These are phyloP conservation scores for Heloderma charlesbogerti DNA, from an alignment of 2,113 vertebrate genomes.

Conservation along the genomic window DNA sequence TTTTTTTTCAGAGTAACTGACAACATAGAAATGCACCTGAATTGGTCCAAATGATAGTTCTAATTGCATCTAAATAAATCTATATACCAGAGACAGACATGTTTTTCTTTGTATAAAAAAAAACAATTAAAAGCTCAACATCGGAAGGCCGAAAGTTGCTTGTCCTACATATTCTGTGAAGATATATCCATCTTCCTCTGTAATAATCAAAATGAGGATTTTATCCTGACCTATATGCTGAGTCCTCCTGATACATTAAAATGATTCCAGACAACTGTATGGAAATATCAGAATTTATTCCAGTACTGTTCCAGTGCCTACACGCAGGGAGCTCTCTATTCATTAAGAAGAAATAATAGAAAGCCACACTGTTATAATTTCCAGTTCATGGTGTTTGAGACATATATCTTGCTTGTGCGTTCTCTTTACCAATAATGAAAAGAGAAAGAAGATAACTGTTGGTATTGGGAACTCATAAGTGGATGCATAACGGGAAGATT, in stretches of 20 bases:
- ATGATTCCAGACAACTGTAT: slow-evolving; percentile 13
- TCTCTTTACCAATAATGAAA: neutral
- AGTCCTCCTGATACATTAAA: slow-evolving; percentile 51
- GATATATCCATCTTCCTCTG: slow-evolving; percentile 1
- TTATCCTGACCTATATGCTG: slow-evolving; percentile 36
- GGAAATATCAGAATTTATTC: slow-evolving; percentile 41
- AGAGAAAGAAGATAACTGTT: neutral
- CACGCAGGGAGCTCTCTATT: slow-evolving; percentile 40
- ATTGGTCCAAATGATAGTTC: slow-evolving; percentile 54
- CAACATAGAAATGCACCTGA: slow-evolving; percentile 34
- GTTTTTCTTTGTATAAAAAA: slow-evolving; percentile 34
- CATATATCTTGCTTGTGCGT: slow-evolving; percentile 2
- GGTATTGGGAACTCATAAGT: neutral
- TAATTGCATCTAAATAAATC: slow-evolving; percentile 46
- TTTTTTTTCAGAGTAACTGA: slow-evolving; percentile 49
- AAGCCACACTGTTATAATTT: slow-evolving; percentile 34
- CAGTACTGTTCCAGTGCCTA: slow-evolving; percentile 31
- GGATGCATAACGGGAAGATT: neutral
- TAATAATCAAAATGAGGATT: slow-evolving; percentile 45
- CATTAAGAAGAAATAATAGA: slow-evolving; percentile 35
- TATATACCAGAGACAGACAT: slow-evolving; percentile 12
- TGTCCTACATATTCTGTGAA: slow-evolving; percentile 18
- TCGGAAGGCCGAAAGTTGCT: slow-evolving; percentile 13
- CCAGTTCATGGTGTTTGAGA: slow-evolving; percentile 35
- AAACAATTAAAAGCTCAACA: neutral